These are phyloP conservation scores for Drepana arcuata DNA, from an alignment of 1,140 invertebrate species.

Conservation along the genomic window DNA sequence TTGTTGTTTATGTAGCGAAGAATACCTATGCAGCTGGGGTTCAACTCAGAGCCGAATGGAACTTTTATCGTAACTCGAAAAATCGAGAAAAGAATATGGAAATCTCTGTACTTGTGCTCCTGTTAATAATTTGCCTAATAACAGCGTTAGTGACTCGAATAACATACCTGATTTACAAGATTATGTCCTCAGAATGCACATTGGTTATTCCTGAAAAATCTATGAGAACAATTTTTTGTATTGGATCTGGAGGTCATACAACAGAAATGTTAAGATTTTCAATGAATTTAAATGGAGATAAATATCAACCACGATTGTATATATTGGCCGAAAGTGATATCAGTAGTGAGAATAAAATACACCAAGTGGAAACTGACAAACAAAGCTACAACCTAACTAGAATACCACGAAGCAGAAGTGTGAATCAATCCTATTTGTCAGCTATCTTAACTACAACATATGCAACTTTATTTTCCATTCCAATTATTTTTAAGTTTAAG, in stretches of 20 bases:
- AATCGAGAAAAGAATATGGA: too few relatives aligned
- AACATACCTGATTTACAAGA: constrained; percentile 30
- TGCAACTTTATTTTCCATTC: constrained; percentile 78
- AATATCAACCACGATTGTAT: constrained; percentile 82
- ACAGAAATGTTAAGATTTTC: constrained; percentile 88
- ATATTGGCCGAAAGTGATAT: constrained; percentile 85
- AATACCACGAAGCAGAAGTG: constrained; percentile 89
- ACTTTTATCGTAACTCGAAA: too few relatives aligned
- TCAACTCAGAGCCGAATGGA: too few relatives aligned
- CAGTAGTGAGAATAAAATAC: constrained; percentile 80
- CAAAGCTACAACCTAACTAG: constrained; percentile 71
- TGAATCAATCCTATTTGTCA: constrained; percentile 88
- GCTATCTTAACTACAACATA: constrained; percentile 84
- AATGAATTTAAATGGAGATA: constrained; percentile 71
- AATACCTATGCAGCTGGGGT: too few relatives aligned
- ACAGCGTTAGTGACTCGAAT: constrained; percentile 16
- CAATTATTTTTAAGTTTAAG: constrained; percentile 78
- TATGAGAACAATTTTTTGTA: constrained; percentile 56
- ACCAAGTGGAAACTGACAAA: constrained; percentile 59
- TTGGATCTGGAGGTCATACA: constrained; percentile 82
- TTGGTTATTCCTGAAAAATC: constrained; percentile 17
- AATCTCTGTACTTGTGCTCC: too few relatives aligned
- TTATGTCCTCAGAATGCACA: constrained; percentile 23
- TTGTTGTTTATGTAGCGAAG: too few relatives aligned
- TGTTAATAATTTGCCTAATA: too few relatives aligned